A percentile compares a stretch with the other conserved stretches of the same genome.
These are phyloP conservation scores for Phaenicophaeus curvirostris DNA, from an alignment of 2,797 vertebrate genomes.

Conservation along the genomic window DNA sequence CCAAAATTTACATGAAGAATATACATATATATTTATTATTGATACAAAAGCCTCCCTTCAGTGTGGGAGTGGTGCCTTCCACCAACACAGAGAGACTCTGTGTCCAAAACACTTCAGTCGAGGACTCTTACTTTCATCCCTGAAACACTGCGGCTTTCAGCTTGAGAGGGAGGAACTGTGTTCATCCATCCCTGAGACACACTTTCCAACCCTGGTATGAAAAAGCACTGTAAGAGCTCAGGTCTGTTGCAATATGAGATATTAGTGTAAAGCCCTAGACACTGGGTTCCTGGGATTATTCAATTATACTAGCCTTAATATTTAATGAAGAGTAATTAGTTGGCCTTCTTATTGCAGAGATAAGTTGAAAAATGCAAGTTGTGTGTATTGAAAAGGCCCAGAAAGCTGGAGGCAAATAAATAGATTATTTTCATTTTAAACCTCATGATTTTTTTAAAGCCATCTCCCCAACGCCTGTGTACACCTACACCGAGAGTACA, in stretches of 20 bases:
- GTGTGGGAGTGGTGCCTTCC: not conserved
- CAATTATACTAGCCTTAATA: not conserved
- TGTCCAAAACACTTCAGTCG: not conserved
- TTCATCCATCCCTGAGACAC: not conserved
- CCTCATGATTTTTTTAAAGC: not conserved
- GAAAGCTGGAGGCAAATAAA: not conserved
- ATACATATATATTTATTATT: not conserved
- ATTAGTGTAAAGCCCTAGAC: not conserved
- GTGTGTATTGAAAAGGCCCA: not conserved
- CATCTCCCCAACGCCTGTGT: not conserved
- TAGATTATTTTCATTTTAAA: not conserved
- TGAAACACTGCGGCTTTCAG: not conserved
- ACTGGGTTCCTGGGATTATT: not conserved
- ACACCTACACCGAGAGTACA: rapidly evolving
- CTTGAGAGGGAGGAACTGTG: not conserved
- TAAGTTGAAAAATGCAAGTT: not conserved
- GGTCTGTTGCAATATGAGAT: not conserved
- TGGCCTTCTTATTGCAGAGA: not conserved
- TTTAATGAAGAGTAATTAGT: not conserved
- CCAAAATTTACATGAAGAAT: not conserved
- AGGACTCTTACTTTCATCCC: not conserved
- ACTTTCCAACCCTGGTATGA: not conserved
- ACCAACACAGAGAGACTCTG: rapidly evolving
- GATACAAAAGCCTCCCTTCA: not conserved
- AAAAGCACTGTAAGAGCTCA: not conserved